Evolutionary conservation across 2,888 invertebrate genomes (phyloP).

Genomic region (Nomada hirtipes): DNA sequence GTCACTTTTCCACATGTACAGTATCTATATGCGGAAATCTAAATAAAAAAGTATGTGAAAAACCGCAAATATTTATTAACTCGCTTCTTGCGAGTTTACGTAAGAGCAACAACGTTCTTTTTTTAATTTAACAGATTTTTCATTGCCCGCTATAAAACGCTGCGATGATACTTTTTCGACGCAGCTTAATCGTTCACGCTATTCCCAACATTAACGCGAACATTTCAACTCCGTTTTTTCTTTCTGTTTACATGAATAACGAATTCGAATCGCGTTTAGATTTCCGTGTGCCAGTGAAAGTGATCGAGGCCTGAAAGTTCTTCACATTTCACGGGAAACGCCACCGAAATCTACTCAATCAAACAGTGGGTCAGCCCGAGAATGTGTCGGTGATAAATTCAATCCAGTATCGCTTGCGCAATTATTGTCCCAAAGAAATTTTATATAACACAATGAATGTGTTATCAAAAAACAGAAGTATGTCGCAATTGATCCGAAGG

Average conservation of each 20-base stretch:
- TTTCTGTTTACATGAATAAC: conserved; percentile 25
- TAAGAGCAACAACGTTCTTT: neutral
- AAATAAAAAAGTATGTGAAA: neutral
- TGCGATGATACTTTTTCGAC: neutral
- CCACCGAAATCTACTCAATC: conserved; percentile 50
- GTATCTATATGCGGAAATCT: neutral
- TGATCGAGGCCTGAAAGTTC: conserved; percentile 41
- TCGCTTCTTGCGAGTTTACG: neutral
- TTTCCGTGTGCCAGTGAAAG: conserved; percentile 62
- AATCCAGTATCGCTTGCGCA: conserved; percentile 43
- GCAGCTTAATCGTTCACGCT: neutral
- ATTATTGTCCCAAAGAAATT: conserved; percentile 18
- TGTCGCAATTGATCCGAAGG: conserved; percentile 7
- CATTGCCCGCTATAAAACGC: neutral
- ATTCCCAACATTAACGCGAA: neutral
- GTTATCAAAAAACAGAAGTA: conserved; percentile 4
- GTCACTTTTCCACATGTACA: neutral
- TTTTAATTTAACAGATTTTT: neutral
- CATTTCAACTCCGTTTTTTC: neutral
- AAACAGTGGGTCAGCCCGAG: conserved; percentile 1
- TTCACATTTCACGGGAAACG: conserved; percentile 49
- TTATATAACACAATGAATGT: conserved; percentile 49
- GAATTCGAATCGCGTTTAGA: conserved; percentile 51
- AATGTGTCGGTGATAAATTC: conserved; percentile 40
- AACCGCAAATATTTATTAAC: neutral